Base-by-base conservation (phyloP, 2,888 invertebrate genomes). In the Catotricha subobsoleta region DNA sequence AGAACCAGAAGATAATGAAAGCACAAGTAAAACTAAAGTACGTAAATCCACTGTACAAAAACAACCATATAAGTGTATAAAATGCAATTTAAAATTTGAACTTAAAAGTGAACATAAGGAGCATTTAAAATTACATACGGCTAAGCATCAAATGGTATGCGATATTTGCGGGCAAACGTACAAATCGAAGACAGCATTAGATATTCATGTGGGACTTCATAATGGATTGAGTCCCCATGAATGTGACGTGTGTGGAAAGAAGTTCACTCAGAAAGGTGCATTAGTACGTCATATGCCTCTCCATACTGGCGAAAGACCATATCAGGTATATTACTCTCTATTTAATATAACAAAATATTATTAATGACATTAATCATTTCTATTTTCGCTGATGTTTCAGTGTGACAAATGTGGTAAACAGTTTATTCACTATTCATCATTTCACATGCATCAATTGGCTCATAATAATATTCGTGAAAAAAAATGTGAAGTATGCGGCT, bases 201-300 rank as follows among this genome's bases (percentile, higher is more conserved):
- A 65, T 44, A 55, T 66, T 39, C 69, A 71, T 46, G 54, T 67
- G 16, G 66, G 63, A 18, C 60, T 67, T 59, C 68, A 70, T 47
- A 64, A 65, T 45, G 66, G 66, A 19, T 54, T 61, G 19, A 62
- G 61, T 54, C 64, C 66, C 16, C 65, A 60, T 46, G 57, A 60
- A 19, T 71, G 71, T 51, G 52, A 53, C 12, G 55, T 59, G 43
- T 71, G 70, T 49, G 56, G 61, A 4, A 71, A 70, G 49, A 58
- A 61, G 27, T 71, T 71, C 48, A 69, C 68, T 3, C 69, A 69
- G 49, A 70, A 69, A 52, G 63, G 62, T 10, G 66, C 67, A 2
- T 53, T 70, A 13, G 60, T 62, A 48, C 56, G 70, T 29, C 70
- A 71, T 51, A 49, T 65, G 44, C 63, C 65, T 6, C 63, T 71